Base-by-base conservation (phyloP, 2,797 vertebrate genomes). In the Sebastes steindachneri region DNA sequence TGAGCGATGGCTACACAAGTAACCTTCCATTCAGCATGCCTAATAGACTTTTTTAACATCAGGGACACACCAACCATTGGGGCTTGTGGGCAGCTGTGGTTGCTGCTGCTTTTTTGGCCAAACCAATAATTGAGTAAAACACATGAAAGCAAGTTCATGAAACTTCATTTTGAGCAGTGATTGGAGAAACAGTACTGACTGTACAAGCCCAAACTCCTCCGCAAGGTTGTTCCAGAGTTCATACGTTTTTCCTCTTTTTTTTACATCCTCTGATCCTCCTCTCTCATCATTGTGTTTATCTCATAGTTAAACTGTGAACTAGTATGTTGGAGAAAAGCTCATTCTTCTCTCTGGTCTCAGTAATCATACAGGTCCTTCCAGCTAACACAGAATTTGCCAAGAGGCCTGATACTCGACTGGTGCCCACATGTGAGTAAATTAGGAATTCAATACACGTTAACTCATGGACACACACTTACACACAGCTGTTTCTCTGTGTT, bases 271-370 rank as follows among this genome's bases (percentile, higher is more conserved):
- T 84, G 74, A 81, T 95, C 91, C 87, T 93, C 77, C 87, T 83
- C 83, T 90, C 87, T 94, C 91, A 94, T 93, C 91, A 91, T 76
- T 88, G 72, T 84, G 87, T 94, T 91, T 76, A 84, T 73, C 68
- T 82, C 64, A 73, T 45, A 63, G 60, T 79, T 28, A 64, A 57
- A 80, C 55, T 85, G 88, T 88, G 92, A 94, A 91, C 86, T 81
- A 63, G 63, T 51, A 12, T 26, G 75, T 45, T 76, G 28, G 62
- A 63, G 72, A 77, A 68, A 80, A 80, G 51, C 58, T 64, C 7
- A 29, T 67, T 81, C 69, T 59, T 76, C 74, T 64, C 65, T 73
- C 62, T 73, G 75, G n/a, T 77, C 65, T 71, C 68, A 51, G 68
- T 72, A 80, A 80, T 87, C 63, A 77, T 25, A 53, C 35, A 80